Evolutionary conservation across 2,113 vertebrate species (phyloP).

Genomic region (Gila orcuttii): DNA sequence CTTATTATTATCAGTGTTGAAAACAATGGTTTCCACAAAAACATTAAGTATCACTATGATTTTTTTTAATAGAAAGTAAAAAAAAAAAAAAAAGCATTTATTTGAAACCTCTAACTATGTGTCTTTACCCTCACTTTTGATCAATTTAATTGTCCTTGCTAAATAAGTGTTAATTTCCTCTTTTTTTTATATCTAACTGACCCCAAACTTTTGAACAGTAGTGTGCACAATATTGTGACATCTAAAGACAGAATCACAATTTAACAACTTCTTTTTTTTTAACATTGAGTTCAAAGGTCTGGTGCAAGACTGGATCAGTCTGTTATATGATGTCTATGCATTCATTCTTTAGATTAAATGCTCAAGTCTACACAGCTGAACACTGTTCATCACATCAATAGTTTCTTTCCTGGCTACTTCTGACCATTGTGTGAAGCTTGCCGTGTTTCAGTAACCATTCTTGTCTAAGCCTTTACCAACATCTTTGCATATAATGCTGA

Average conservation of each 20-base stretch:
- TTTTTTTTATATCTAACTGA: neutral
- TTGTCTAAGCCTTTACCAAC: slow-evolving; percentile 54
- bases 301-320: slow-evolving; percentile 7
- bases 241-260: neutral
- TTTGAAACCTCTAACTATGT: no score
- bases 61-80: neutral
- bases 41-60: neutral
- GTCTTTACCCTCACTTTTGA: neutral
- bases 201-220: neutral
- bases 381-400: slow-evolving; percentile 9
- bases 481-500: slow-evolving; percentile 62
- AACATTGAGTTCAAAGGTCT: neutral
- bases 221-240: neutral
- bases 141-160: neutral
- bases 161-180: no score
- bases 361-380: slow-evolving; percentile 5
- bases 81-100: no score
- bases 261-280: neutral
- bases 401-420: slow-evolving; percentile 2
- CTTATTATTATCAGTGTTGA: neutral
- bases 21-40: neutral
- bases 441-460: slow-evolving; percentile 67
- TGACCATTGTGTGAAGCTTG: slow-evolving; percentile 4
- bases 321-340: slow-evolving; percentile 50
- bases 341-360: slow-evolving; percentile 42